Base-by-base conservation (phyloP, 1,140 invertebrate species). In the Dendroctonus ponderosae region DNA sequence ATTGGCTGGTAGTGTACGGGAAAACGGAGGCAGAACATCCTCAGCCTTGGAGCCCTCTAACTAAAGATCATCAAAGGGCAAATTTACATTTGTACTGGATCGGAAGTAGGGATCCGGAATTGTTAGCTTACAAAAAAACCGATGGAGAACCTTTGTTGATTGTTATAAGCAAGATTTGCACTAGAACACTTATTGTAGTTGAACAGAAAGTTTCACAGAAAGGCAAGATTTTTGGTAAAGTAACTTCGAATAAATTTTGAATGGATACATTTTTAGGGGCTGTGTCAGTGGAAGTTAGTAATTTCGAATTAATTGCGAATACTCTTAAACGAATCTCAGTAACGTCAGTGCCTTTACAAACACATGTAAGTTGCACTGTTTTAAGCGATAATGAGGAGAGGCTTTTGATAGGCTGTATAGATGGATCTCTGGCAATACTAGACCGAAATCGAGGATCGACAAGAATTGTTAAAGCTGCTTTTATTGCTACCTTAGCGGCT, bases 31-130 rank as follows among this genome's bases (percentile, higher is more conserved):
- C 86, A 76, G 89, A 91, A 75, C 90, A 93, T 79, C 88, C 91
- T 9, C 91, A 89, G 79, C 91, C 91, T 7, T 93, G 91, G 91
- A 88, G 88, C 78, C 91, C 91, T 39, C 82, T 89, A 61, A 83
- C 88, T 15, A 87, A 87, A 77, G 90, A 92, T 76, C 85, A 89
- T 71, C 90, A 92, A 79, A 82, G 89, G 71, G 89, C 90, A 41
- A 93, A 93, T 80, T 83, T 92, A 61, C 88, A 91, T 78, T 80
- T 92, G 5, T 88, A 91, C 66, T 78, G 75, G 75, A 72, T 79
- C 50, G 76, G 75, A 15, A 60, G 67, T 26, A 57, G 73, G 26
- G 74, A 73, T 50, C 74, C 75, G n/a, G 74, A 77, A 62, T 63
- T 77, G 40, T 66, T 76, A 9, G 71, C 75, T 14, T 75, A 78